Conservation (phyloP, 2,113 vertebrate genomes). For the Ophthalmolycus amberensis region DNA sequence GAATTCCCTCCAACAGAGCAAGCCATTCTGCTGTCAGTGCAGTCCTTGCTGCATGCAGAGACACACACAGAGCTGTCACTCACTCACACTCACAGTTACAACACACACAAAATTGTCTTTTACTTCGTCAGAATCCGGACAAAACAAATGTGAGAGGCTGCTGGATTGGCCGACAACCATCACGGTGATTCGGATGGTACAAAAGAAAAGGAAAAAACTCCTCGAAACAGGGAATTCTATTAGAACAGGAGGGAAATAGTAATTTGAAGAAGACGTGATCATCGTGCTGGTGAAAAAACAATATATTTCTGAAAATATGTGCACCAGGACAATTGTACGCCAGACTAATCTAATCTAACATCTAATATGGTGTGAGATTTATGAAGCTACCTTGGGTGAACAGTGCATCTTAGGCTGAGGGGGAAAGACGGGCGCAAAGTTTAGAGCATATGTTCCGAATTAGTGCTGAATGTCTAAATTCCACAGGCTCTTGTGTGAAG, state of each 20-base stretch:
- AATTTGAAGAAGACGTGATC: background rate
- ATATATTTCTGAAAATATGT: background rate
- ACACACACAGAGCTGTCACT: slow-evolving; percentile 64
- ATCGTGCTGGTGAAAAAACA: too few relatives aligned
- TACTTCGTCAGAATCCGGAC: background rate
- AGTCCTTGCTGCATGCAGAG: slow-evolving; percentile 56
- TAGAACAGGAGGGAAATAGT: background rate
- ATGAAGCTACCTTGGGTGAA: background rate
- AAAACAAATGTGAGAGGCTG: slow-evolving; percentile 16
- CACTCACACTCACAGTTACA: slow-evolving; percentile 42
- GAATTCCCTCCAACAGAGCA: slow-evolving; percentile 67
- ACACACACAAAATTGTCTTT: slow-evolving; percentile 17
- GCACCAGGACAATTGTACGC: background rate
- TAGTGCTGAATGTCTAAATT: slow-evolving; percentile 8
- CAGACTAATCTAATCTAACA: background rate
- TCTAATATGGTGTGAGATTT: background rate
- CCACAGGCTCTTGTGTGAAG: background rate
- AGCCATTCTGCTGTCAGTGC: slow-evolving; percentile 70
- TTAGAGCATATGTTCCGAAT: slow-evolving; percentile 4
- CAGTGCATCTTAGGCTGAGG: background rate
- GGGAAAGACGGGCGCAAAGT: background rate
- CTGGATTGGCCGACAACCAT: background rate
- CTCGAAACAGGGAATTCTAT: background rate
- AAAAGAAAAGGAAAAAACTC: background rate
- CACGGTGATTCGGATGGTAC: background rate